These are phyloP conservation scores for Poecilia latipinna DNA, from an alignment of 2,113 vertebrate species.

Conservation along the genomic window DNA sequence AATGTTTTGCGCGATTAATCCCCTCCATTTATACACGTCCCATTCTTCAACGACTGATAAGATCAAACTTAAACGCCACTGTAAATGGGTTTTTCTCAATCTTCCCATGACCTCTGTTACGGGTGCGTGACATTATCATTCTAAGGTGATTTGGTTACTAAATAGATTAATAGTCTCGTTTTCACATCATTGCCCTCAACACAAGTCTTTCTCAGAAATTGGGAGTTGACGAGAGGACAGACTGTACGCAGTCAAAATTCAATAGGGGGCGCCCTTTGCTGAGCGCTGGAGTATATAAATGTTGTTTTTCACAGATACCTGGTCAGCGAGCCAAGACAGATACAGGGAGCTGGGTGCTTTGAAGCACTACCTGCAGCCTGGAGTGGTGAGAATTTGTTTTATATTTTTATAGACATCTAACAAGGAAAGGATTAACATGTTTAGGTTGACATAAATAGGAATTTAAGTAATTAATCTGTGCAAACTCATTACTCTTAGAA, in stretches of 20 bases:
- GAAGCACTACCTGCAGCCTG: constrained; percentile 6
- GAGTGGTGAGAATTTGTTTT: constrained; percentile 37
- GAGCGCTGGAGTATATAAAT: constrained; percentile 38
- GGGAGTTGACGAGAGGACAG: constrained; percentile 1
- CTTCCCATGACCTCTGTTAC: not conserved
- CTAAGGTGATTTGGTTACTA: not conserved
- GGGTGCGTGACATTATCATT: not conserved
- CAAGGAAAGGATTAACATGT: not conserved
- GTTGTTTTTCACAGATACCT: constrained; percentile 12
- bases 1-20: constrained; percentile 34
- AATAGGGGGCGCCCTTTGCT: constrained; percentile 52
- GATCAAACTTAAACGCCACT: not conserved
- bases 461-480: not conserved
- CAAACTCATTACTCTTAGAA: not conserved
- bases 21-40: not conserved
- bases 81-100: not conserved
- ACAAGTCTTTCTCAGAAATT: not conserved
- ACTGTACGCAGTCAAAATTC: constrained; percentile 2
- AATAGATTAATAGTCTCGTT: not conserved
- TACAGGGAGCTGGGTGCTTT: constrained; percentile 14
- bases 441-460: not conserved
- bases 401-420: not conserved
- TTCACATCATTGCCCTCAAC: not conserved
- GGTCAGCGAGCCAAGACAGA: constrained; percentile 13
- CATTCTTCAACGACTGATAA: not conserved